These are phyloP conservation scores for Drosophila kuntzei DNA, from an alignment of 2,888 invertebrate species.

Conservation along the genomic window DNA sequence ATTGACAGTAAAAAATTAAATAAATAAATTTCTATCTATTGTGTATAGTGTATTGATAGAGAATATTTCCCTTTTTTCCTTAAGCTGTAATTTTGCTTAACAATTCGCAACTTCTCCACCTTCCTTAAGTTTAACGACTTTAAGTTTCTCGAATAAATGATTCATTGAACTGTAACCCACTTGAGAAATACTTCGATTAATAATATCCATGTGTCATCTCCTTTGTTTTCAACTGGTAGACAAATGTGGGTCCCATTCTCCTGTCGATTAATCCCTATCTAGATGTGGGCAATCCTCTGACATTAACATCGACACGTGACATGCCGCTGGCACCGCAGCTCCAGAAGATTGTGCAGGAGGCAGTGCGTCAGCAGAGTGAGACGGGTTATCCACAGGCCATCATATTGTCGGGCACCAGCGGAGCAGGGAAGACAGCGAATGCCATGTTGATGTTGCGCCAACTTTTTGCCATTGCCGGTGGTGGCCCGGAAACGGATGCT, in stretches of 20 bases:
- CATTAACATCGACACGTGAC: slow-evolving; percentile 92
- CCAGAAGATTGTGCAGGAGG: slow-evolving; percentile 95
- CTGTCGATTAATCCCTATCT: slow-evolving; percentile 95
- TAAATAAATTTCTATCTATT: too few species aligned
- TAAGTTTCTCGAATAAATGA: slow-evolving; percentile 1
- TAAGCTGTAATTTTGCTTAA: neutral
- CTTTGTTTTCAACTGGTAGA: slow-evolving; percentile 87
- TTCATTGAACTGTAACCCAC: neutral
- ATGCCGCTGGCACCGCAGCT: slow-evolving; percentile 92
- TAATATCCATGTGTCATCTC: neutral
- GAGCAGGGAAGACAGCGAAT: slow-evolving; percentile 97
- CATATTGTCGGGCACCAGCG: slow-evolving; percentile 95
- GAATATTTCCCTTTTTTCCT: neutral
- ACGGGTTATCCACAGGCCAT: slow-evolving; percentile 98
- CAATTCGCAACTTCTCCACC: neutral
- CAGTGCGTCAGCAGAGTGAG: slow-evolving; percentile 96
- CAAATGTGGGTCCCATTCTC: slow-evolving; percentile 96
- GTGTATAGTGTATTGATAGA: neutral
- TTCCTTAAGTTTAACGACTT: neutral
- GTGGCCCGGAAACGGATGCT: slow-evolving; percentile 97
- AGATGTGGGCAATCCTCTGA: slow-evolving; percentile 94
- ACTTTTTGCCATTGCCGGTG: slow-evolving; percentile 96
- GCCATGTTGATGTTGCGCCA: slow-evolving; percentile 96
- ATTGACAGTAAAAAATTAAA: too few species aligned
- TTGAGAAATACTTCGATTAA: neutral